These are phyloP conservation scores for Channa maculata DNA, from an alignment of 2,113 vertebrate genomes.

Conservation along the genomic window DNA sequence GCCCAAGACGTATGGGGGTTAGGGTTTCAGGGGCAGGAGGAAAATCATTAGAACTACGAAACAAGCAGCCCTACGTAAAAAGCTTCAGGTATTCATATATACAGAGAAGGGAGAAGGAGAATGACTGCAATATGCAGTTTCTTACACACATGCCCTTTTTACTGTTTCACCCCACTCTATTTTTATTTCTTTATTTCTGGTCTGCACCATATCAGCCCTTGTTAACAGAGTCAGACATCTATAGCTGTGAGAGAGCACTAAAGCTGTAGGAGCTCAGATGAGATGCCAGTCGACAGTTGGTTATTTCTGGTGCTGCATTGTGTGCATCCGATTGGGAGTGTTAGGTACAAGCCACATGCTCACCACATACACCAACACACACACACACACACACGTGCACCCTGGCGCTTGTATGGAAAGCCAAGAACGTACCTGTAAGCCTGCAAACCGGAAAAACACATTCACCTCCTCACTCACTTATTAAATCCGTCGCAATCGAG, in stretches of 20 bases:
- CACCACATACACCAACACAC: background rate
- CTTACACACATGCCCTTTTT: background rate
- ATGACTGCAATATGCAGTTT: background rate
- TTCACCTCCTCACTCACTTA: background rate
- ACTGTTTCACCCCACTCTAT: background rate
- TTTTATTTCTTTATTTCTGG: background rate
- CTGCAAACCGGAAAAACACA: background rate
- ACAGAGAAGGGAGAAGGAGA: background rate
- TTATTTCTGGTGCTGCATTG: conserved; percentile 53
- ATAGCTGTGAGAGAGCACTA: conserved; percentile 18
- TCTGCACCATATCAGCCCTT: conserved; percentile 9
- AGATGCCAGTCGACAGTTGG: conserved; percentile 46
- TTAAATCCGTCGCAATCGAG: too few species aligned
- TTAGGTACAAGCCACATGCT: conserved; percentile 14
- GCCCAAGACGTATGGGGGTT: background rate
- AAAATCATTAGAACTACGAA: background rate
- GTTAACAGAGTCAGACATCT: conserved; percentile 21
- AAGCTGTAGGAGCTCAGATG: conserved; percentile 31
- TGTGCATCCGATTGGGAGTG: conserved; percentile 38
- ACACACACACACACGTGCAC: conserved; percentile 1
- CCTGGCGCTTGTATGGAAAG: background rate
- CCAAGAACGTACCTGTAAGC: background rate
- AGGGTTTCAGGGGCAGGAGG: too few species aligned
- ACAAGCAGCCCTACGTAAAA: background rate
- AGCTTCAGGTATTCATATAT: background rate